Base-by-base conservation (phyloP, 2,888 invertebrate genomes). In the Cheilosia pagana region DNA sequence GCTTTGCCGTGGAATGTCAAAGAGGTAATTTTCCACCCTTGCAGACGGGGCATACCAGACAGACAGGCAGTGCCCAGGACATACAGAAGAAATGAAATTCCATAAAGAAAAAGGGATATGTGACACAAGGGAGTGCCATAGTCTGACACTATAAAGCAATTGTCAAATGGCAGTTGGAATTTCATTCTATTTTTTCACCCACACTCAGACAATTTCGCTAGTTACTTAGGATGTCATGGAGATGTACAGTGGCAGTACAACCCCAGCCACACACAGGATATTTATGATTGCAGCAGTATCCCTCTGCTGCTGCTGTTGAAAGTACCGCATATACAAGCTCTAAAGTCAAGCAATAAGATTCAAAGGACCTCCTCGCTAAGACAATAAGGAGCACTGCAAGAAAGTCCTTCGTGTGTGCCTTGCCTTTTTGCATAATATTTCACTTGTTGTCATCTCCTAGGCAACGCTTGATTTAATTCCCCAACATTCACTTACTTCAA, bases 161-260 rank as follows among this genome's bases (percentile, higher is more conserved):
- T 79, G 78, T 83, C 78, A 79, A 79, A 74, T 79, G 68, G 63
- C 78, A 78, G 74, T 79, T 70, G 83, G 83, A 83, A 78, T 83
- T 78, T 65, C 78, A 75, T 78, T 78, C n/a, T n/a, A n/a, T 82
- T 78, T 77, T 52, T 16, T n/a, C 25, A 48, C 59, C 35, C 16
- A 7, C 28, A 50, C 3, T 39, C 25, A 78, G 72, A 74, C 72
- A 71, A 71, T 82, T 60, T 62, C 35, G 57, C 60, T 43, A 83
- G 78, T 74, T 70, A 83, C 77, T 71, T 70, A 83, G 74, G 43
- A 71, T 78, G 57, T 57, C 82, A 62, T 72, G 62, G 67, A 53
- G 39, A 72, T 62, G 67, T 72, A 77, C 60, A 48, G 65, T 28
- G 16, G 1, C 10, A 5, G 3, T 43, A 25, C 19, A 70, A 16